A percentile compares a stretch with the other conserved stretches of the same genome.
Conservation (phyloP, 1,140 invertebrate species). For the Drosophila punjabiensis region DNA sequence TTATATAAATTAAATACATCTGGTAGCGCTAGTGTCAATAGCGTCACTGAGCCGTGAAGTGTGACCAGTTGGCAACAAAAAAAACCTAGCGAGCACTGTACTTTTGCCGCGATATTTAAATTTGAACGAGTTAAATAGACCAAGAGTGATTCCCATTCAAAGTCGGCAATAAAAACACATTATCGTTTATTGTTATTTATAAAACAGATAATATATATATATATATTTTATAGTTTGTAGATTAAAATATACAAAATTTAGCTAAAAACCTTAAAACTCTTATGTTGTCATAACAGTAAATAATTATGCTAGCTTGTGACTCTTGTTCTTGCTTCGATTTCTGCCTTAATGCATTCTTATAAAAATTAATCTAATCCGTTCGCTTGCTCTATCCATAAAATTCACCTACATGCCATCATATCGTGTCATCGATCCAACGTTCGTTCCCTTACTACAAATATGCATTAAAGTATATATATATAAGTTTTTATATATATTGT, state of each 20-base stretch:
- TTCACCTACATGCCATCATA: constrained; percentile 57
- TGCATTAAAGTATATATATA: constrained; percentile 41
- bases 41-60: background rate
- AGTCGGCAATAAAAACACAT: constrained; percentile 49
- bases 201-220: constrained; percentile 80
- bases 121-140: no score
- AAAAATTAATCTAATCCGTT: constrained; percentile 58
- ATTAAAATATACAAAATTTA: constrained; percentile 84
- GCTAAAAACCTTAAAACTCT: constrained; percentile 81
- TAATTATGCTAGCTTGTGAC: constrained; percentile 73
- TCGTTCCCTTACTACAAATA: constrained; percentile 36
- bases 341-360: constrained; percentile 43
- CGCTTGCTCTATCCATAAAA: constrained; percentile 48
- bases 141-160: background rate
- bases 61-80: background rate
- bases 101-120: background rate
- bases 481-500: constrained; percentile 50
- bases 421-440: constrained; percentile 27
- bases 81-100: background rate
- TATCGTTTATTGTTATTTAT: constrained; percentile 72
- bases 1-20: background rate
- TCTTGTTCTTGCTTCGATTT: constrained; percentile 28
- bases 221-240: constrained; percentile 75
- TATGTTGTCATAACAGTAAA: constrained; percentile 74
- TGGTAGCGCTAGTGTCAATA: background rate